A percentile compares a stretch with the other conserved stretches of the same genome.
phyloP scores from a whole-genome alignment of 2,113 vertebrate species.

The Ptyas mucosa region DNA sequence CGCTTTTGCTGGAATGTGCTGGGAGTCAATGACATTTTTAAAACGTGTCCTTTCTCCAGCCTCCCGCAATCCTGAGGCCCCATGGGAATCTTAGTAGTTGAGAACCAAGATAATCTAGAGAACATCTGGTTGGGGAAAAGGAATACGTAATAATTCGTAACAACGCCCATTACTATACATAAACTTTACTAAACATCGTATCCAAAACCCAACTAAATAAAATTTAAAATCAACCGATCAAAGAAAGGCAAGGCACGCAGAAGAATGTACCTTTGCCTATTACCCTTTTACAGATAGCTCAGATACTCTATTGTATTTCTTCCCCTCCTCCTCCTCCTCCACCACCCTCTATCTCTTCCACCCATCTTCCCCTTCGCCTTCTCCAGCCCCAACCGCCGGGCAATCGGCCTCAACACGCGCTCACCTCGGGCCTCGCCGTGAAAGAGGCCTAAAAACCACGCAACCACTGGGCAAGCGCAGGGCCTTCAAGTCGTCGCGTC shows the following conservation, averaged over 20 bases:
- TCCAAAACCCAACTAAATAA: neutral
- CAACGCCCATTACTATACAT: neutral
- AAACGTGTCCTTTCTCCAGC: neutral
- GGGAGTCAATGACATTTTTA: neutral
- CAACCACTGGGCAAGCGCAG: neutral
- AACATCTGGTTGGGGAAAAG: neutral
- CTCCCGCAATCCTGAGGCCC: neutral
- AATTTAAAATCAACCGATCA: neutral
- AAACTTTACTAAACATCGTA: neutral
- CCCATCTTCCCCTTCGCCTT: neutral
- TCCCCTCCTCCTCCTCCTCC: too few species aligned
- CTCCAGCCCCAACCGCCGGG: accelerated
- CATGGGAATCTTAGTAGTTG: neutral
- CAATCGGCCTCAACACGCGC: neutral
- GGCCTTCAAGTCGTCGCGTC: neutral
- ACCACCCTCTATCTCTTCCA: neutral
- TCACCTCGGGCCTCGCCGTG: neutral
- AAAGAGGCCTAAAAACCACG: neutral
- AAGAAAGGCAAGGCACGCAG: neutral
- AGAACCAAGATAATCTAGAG: neutral
- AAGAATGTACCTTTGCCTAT: neutral
- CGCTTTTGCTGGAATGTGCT: neutral
- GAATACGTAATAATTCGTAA: neutral
- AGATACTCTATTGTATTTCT: neutral
- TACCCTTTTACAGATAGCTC: too few species aligned